These are phyloP conservation scores for Smutsia temminckii DNA, from an alignment of 2,797 vertebrate genomes.

Conservation along the genomic window DNA sequence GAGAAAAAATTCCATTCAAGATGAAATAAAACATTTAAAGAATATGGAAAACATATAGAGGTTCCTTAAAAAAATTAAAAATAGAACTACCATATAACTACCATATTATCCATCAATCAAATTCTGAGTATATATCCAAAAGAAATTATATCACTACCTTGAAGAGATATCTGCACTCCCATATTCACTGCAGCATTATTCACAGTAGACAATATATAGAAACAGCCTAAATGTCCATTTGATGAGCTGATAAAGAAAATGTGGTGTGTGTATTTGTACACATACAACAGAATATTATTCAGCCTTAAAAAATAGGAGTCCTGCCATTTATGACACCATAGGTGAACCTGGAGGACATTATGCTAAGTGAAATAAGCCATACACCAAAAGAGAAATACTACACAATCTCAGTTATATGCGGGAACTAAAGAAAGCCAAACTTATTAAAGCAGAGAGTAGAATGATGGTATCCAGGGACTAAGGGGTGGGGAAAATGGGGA, in stretches of 20 bases:
- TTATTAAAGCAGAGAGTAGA: neutral
- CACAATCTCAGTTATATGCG: neutral
- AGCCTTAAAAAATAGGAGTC: neutral
- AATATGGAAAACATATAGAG: neutral
- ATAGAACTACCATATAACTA: neutral
- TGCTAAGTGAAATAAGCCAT: neutral
- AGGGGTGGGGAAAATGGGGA: neutral
- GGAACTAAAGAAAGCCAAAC: neutral
- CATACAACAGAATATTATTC: neutral
- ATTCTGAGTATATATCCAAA: neutral
- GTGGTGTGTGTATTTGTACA: too few species aligned
- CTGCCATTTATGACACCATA: neutral
- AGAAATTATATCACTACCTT: neutral
- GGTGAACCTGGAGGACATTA: neutral
- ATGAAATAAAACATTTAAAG: slow-evolving; percentile 6
- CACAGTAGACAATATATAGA: neutral
- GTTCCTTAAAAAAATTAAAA: neutral
- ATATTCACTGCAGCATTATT: neutral
- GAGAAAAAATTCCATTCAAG: neutral
- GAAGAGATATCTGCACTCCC: neutral
- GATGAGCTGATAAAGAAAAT: neutral
- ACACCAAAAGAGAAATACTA: neutral
- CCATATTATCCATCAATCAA: neutral
- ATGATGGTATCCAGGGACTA: neutral
- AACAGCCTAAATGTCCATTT: neutral